These are phyloP conservation scores for Aix galericulata DNA, from an alignment of 2,113 vertebrate species.

Conservation along the genomic window DNA sequence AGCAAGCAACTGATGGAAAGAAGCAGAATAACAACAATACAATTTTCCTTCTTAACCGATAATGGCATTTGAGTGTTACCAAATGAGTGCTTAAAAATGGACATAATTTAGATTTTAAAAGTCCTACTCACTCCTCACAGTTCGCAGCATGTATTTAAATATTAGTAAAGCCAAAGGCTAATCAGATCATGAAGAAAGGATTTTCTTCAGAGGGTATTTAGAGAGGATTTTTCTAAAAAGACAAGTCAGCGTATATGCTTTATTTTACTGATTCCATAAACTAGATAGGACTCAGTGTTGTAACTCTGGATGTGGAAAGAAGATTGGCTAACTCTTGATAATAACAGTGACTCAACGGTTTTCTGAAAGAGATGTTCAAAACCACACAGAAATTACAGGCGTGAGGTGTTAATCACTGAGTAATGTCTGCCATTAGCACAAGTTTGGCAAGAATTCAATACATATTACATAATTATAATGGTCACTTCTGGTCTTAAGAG, in stretches of 20 bases:
- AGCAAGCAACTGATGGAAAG: not conserved
- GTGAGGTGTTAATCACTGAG: accelerated
- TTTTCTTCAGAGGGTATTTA: not conserved
- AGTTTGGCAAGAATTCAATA: not conserved
- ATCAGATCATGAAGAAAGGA: not conserved
- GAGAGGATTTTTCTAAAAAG: not conserved
- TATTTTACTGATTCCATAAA: not conserved
- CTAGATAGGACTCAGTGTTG: not conserved
- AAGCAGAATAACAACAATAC: not conserved
- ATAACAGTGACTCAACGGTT: not conserved
- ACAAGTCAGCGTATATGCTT: not conserved
- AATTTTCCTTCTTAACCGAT: not conserved
- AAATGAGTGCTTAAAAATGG: not conserved
- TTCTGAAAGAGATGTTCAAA: not conserved
- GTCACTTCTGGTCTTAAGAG: not conserved
- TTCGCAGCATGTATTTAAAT: not conserved
- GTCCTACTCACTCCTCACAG: not conserved
- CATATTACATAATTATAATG: not conserved
- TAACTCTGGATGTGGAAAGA: not conserved
- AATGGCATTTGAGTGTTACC: not conserved
- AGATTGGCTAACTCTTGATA: not conserved
- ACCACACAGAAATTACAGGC: not conserved
- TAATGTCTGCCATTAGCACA: not conserved
- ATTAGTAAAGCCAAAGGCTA: not conserved
- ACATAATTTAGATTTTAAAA: not conserved